Base-by-base conservation (phyloP, 2,797 vertebrate species). In the Champsocephalus gunnari region DNA sequence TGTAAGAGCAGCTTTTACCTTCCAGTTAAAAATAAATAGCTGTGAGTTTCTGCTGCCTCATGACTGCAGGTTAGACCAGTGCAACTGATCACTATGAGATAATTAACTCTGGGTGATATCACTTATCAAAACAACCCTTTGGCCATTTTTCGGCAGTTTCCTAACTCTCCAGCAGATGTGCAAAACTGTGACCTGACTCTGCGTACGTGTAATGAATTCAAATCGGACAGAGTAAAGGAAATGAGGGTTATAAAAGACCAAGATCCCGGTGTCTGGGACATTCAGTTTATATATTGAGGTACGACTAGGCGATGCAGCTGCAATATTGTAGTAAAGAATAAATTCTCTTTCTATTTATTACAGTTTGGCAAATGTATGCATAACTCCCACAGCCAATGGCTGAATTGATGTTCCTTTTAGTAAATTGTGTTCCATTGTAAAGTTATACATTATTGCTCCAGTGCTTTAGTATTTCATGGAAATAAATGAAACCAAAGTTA, bases 41-140 rank as follows among this genome's bases (percentile, higher is more conserved):
- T 54, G 51, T 80, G 45, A 44, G 21, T 9, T 79, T 73, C 61
- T 67, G 69, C 50, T 24, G 41, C 74, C 71, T 81, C 17, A 48
- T 70, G 69, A 58, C 67, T 50, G 34, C 56, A 68, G 77, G 80
- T 82, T 71, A 74, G 82, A 79, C 12, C 58, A 71, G 49, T 86
- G 47, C 12, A 50, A 48, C 63, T 51, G 55, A 65, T 55, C 16
- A 13, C 57, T 6, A 5, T 12, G 34, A 61, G 70, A 71, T 80
- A 73, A 64, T 41, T 59, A 74, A 60, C 55, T 81, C 53, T 12
- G 53, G 3, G 12, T 17, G 17, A 44, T 2, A 5, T 81, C 63
- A 74, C 56, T 79, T 76, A 69, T 55, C 68, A 70, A 78, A 80
- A 73, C 57, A 73, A 43, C 38, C 49, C 60, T 21, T 43, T 9